These are phyloP conservation scores for Sphaeridia pumilis DNA, from an alignment of 2,888 invertebrate genomes.

Conservation along the genomic window DNA sequence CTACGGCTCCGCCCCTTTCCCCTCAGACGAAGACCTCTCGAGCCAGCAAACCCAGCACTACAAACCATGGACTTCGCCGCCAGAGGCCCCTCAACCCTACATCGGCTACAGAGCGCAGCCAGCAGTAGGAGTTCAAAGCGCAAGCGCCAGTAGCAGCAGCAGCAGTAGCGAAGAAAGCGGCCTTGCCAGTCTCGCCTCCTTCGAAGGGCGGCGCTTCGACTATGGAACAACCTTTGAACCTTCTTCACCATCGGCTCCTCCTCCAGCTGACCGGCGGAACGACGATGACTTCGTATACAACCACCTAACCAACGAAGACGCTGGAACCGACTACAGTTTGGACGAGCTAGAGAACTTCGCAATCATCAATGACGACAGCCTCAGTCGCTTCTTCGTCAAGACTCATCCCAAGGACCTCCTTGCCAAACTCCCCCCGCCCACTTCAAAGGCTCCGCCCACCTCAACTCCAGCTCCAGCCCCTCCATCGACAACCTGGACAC, in stretches of 20 bases:
- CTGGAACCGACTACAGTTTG: neutral
- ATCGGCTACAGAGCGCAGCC: neutral
- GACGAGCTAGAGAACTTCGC: conserved; percentile 30
- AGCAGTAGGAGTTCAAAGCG: neutral
- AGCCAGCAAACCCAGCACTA: neutral
- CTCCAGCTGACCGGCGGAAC: neutral
- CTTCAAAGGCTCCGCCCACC: too few relatives aligned
- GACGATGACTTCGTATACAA: neutral
- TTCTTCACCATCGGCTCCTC: neutral
- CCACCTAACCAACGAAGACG: neutral
- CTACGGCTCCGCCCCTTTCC: neutral
- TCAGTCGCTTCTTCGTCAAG: conserved; percentile 29
- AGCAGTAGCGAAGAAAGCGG: neutral
- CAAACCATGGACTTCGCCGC: neutral
- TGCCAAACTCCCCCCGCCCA: neutral
- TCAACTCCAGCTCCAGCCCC: too few relatives aligned
- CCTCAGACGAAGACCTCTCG: neutral
- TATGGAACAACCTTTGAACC: neutral
- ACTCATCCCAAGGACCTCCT: conserved; percentile 17
- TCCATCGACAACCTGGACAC: neutral
- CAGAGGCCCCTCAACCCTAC: neutral
- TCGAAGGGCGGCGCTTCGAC: neutral
- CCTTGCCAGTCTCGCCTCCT: neutral
- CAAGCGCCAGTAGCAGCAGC: neutral
- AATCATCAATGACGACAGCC: conserved; percentile 25